Evolutionary conservation across 2,113 vertebrate genomes (phyloP).

Genomic region (Nothoprocta pentlandii): DNA sequence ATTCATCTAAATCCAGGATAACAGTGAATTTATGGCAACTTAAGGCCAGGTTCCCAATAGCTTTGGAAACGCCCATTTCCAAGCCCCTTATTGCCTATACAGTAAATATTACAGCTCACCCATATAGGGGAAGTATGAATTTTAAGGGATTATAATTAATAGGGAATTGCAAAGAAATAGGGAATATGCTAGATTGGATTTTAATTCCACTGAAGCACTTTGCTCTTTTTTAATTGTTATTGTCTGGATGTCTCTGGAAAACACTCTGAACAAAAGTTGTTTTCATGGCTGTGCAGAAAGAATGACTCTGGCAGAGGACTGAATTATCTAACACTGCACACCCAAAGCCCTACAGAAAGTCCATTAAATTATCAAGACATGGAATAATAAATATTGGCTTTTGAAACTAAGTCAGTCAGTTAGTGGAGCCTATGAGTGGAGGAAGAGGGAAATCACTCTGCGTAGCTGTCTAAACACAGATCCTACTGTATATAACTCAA

Average conservation of each 20-base stretch:
- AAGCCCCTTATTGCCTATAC: background rate
- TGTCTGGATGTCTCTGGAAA: background rate
- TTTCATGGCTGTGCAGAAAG: background rate
- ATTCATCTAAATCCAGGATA: background rate
- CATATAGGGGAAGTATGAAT: background rate
- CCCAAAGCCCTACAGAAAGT: background rate
- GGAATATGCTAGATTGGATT: background rate
- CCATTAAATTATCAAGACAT: background rate
- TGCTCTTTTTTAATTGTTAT: background rate
- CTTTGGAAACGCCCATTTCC: background rate
- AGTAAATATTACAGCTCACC: background rate
- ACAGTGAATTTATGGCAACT: background rate
- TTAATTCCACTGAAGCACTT: background rate
- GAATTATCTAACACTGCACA: background rate
- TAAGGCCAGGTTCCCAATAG: background rate
- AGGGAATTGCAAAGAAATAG: background rate
- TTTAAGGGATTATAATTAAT: background rate
- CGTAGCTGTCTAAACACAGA: constrained; percentile 26
- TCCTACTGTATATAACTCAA: constrained; percentile 42
- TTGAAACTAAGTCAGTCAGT: constrained; percentile 2
- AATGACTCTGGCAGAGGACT: background rate
- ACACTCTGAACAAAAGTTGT: background rate
- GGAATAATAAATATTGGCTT: background rate
- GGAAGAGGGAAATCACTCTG: background rate
- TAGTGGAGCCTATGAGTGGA: background rate